These are phyloP conservation scores for Apistogramma diplotaenia DNA, from an alignment of 2,113 vertebrate genomes.

Conservation along the genomic window DNA sequence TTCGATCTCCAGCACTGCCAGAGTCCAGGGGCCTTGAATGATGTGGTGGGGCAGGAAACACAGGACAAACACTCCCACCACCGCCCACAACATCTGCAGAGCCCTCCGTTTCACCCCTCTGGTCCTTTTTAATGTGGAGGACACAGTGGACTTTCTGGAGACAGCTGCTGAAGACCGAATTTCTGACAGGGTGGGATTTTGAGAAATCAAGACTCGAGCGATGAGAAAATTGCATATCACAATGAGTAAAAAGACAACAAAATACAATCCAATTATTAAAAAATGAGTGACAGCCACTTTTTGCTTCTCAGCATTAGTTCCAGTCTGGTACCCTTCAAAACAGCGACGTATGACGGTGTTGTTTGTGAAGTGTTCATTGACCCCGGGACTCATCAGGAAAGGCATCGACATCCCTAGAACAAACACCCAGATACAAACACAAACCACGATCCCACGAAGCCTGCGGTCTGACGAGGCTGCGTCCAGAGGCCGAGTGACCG, in stretches of 20 bases:
- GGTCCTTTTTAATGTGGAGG: conserved; percentile 19
- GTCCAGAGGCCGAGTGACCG: conserved; percentile 85
- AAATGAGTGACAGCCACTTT: conserved; percentile 74
- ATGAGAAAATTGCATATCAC: conserved; percentile 86
- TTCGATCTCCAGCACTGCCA: conserved; percentile 81
- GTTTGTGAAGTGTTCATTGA: conserved; percentile 20
- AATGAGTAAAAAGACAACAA: conserved; percentile 81
- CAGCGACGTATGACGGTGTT: conserved; percentile 64
- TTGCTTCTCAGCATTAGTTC: rapidly evolving
- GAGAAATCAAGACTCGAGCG: conserved; percentile 77
- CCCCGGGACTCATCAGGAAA: conserved; percentile 62
- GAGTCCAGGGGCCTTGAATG: conserved; percentile 84
- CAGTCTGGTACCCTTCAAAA: conserved; percentile 81
- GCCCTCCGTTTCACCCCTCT: conserved; percentile 82
- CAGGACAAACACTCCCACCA: conserved; percentile 87
- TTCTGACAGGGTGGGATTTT: conserved; percentile 50
- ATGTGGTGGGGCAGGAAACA: conserved; percentile 94
- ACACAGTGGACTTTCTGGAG: conserved; percentile 8
- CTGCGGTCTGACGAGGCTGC: conserved; percentile 82
- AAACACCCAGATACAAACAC: conserved; percentile 80
- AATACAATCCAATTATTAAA: conserved; percentile 80
- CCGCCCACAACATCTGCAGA: conserved; percentile 85
- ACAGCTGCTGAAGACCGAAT: background rate
- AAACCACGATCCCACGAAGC: conserved; percentile 79
- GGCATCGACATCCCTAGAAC: conserved; percentile 69